Percentiles rank a stretch among this genome's conserved stretches.
These are phyloP conservation scores for Tringa solitaria DNA, from an alignment of 2,113 vertebrate genomes.

Conservation along the genomic window DNA sequence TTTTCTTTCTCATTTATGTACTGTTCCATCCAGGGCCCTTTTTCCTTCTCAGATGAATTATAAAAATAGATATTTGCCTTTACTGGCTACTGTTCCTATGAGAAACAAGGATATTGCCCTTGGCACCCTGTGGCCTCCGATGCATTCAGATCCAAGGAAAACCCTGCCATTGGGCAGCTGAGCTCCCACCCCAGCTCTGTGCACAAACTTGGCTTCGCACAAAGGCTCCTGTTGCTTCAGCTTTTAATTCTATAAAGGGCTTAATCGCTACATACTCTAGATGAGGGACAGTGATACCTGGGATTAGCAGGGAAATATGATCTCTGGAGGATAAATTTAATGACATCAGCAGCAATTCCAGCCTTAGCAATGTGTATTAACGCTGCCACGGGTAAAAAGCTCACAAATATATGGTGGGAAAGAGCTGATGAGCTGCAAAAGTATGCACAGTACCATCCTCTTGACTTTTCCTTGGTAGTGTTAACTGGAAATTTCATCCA, in stretches of 20 bases:
- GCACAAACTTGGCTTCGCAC: background rate
- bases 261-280: background rate
- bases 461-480: background rate
- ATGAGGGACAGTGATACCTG: background rate
- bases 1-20: background rate
- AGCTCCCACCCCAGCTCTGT: background rate
- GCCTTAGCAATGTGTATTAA: background rate
- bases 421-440: background rate
- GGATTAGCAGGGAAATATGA: background rate
- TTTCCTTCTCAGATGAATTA: background rate
- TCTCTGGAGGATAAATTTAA: background rate
- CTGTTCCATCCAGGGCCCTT: background rate
- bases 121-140: accelerated
- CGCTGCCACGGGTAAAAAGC: background rate
- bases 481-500: background rate
- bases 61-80: background rate
- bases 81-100: background rate
- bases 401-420: background rate
- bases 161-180: background rate
- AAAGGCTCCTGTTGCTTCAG: background rate
- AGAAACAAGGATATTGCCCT: background rate
- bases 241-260: background rate
- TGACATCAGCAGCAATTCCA: background rate
- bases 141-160: background rate
- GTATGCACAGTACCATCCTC: background rate